Base-by-base conservation (phyloP, 2,113 vertebrate genomes). In the Laterallus jamaicensis region DNA sequence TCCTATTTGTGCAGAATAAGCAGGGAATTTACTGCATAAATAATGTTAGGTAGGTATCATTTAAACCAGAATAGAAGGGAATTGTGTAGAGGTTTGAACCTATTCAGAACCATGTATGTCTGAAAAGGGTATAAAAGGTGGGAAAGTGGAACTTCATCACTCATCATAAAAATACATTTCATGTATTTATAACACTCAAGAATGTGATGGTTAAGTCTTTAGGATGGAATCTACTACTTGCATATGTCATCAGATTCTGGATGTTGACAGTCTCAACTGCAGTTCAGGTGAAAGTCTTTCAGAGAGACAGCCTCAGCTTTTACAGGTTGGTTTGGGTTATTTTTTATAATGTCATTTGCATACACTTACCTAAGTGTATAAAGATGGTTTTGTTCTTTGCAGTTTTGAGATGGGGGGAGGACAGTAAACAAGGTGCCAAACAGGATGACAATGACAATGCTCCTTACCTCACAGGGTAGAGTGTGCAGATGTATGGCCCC, bases 1-100 rank as follows among this genome's bases (percentile, higher is more conserved):
- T 90, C 92, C 96, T 96, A 93, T 96, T 95, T 95, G 86, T 91
- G 81, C 79, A 92, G 81, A 93, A 94, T 89, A 95, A 95, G 67
- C 73, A 88, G 69, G 67, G 82, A 92, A 96, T 93, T 95, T 92
- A 84, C 94, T 92, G 76, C 92, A 92, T 95, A 95, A 97, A 90
- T 90, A 85, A 86, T 63, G 28, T 40, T 86, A 76, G 64, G 62
- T 89, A 12, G 50, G 31, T 55, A 71, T 31, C 3, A 1, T 75
- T 88, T 86, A 86, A 92, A 84, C 42, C 10, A 49, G 83, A 88
- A 56, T 83, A 60, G 42, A 71, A 69, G 47, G 39, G 71, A 47
- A 77, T 22, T 7, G 3, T 37, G n/a, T 37, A 71, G n/a, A 28
- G 52, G 22, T 44, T 67, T 92, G 73, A 90, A 56, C 31, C 22